Percentiles rank a stretch among this genome's conserved stretches.
Conservation (phyloP, 2,797 vertebrate species). For the Philypnodon macrostomus region DNA sequence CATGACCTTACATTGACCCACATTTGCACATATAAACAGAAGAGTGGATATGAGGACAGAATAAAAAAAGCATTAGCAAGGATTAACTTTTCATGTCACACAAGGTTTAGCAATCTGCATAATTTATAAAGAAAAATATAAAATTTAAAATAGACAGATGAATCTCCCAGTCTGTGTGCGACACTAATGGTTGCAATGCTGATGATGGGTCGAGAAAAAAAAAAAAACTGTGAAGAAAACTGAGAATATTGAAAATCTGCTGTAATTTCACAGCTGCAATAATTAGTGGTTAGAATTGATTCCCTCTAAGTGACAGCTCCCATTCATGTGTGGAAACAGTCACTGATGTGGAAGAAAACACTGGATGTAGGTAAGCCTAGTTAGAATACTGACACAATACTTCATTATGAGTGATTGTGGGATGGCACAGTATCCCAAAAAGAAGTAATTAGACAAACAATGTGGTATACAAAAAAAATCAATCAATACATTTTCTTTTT, state of each 20-base stretch:
- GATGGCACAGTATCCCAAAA: no score
- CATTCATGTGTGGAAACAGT: background rate
- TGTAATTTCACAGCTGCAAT: conserved; percentile 15
- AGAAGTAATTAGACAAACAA: no score
- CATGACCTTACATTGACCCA: conserved; percentile 36
- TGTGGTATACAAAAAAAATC: no score
- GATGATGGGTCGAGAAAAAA: background rate
- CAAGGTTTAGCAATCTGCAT: conserved; percentile 4
- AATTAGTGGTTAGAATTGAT: conserved; percentile 6
- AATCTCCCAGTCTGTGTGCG: background rate
- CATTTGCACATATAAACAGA: conserved; percentile 37
- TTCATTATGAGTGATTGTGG: background rate
- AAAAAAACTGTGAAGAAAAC: conserved; percentile 12
- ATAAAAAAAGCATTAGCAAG: conserved; percentile 6
- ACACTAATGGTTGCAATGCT: conserved; percentile 1
- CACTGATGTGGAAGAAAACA: conserved; percentile 5
- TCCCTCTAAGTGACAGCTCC: background rate
- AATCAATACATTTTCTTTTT: no score
- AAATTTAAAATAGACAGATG: conserved; percentile 5
- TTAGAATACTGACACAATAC: background rate
- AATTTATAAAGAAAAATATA: conserved; percentile 1
- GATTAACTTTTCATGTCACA: background rate
- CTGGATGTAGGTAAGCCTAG: background rate
- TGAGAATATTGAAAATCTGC: conserved; percentile 13
- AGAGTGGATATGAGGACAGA: conserved; percentile 2